Conservation (phyloP, 2,113 vertebrate species). For the Eclectus roratus region DNA sequence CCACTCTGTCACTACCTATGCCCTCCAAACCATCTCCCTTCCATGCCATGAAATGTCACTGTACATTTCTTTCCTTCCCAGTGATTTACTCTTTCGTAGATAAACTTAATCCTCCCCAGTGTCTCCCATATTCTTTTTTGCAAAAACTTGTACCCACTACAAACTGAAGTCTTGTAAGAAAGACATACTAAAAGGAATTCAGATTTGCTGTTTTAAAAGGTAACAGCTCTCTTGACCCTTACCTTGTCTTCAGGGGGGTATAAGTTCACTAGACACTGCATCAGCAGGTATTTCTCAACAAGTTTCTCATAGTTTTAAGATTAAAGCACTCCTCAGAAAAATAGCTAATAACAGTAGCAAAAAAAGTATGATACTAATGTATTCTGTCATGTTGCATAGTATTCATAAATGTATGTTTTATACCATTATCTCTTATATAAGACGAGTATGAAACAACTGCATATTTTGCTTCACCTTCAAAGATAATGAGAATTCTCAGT, state of each 20-base stretch:
- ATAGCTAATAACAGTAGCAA: not conserved
- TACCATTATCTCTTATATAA: not conserved
- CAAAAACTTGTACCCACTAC: not conserved
- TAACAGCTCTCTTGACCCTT: not conserved
- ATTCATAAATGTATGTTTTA: not conserved
- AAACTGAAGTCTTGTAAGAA: not conserved
- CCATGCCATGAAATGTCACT: not conserved
- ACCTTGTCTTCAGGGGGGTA: not conserved
- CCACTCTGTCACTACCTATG: not conserved
- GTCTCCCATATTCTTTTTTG: not conserved
- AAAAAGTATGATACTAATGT: not conserved
- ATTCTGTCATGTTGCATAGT: not conserved
- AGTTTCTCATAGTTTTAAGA: not conserved
- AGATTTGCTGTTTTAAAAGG: not conserved
- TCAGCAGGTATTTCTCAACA: not conserved
- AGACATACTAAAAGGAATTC: not conserved
- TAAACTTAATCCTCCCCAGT: not conserved
- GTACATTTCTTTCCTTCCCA: constrained; percentile 12
- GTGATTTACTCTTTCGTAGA: constrained; percentile 33
- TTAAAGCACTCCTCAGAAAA: constrained; percentile 14
- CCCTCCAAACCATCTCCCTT: not conserved
- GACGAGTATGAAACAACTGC: not conserved
- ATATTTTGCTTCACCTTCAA: not conserved
- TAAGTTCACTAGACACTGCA: not conserved
- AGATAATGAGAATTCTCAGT: not conserved